Evolutionary conservation across 1,140 invertebrate species (phyloP).

Genomic region (Eurytemora carolleeae): DNA sequence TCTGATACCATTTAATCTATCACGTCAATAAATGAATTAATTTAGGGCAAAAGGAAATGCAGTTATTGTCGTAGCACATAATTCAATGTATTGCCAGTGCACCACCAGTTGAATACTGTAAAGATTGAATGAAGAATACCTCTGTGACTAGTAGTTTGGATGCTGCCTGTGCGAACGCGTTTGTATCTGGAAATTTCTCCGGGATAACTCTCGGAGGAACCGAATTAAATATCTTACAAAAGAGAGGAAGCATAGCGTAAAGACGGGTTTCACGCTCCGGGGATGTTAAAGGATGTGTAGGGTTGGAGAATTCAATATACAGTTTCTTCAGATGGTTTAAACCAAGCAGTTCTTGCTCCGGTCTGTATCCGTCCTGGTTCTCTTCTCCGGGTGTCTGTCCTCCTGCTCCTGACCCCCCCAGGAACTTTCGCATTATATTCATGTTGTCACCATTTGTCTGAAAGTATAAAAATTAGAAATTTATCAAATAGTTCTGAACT

Average conservation of each 20-base stretch:
- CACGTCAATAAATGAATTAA: too few species aligned
- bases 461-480: too few species aligned
- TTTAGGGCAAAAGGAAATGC: too few species aligned
- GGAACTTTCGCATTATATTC: neutral
- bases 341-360: neutral
- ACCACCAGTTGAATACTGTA: too few species aligned
- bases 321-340: neutral
- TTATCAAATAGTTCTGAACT: too few species aligned
- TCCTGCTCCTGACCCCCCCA: neutral
- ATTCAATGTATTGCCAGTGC: too few species aligned
- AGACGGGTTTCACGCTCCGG: neutral
- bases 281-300: neutral
- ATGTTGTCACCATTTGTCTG: neutral
- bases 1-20: too few species aligned
- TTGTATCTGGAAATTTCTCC: conserved; percentile 81
- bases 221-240: conserved; percentile 59
- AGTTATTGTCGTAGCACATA: too few species aligned
- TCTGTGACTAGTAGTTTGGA: conserved; percentile 86
- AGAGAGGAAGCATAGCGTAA: conserved; percentile 13
- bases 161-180: conserved; percentile 79
- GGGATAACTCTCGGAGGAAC: conserved; percentile 76
- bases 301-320: neutral
- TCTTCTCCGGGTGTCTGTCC: neutral
- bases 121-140: too few species aligned
- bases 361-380: neutral